phyloP scores from a whole-genome alignment of 2,888 invertebrate genomes.

The Pachymerium ferrugineum region DNA sequence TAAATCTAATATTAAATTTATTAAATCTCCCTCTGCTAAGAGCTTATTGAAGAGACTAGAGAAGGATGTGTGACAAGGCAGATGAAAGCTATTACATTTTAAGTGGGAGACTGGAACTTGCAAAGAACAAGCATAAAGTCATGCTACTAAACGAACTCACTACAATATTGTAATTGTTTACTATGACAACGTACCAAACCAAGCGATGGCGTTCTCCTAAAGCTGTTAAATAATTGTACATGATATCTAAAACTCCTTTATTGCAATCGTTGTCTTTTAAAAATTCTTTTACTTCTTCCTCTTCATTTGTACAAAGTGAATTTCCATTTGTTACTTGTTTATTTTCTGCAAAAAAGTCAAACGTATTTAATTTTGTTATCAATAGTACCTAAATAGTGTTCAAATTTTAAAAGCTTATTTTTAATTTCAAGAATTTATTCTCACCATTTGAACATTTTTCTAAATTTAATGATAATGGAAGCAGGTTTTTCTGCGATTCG shows the following conservation, averaged over 20 bases:
- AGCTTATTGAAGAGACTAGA: too few species aligned
- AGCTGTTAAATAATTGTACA: conserved; percentile 34
- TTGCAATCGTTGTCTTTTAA: conserved; percentile 42
- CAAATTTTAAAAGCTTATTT: too few species aligned
- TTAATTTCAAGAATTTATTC: too few species aligned
- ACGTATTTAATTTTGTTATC: neutral
- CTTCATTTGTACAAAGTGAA: conserved; percentile 33
- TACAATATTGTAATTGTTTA: neutral
- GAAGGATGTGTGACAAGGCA: too few species aligned
- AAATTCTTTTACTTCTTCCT: conserved; percentile 43
- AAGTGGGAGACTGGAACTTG: too few species aligned
- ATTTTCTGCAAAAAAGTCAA: neutral
- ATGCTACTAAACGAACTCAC: neutral
- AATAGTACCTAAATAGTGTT: neutral
- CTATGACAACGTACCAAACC: conserved; percentile 5
- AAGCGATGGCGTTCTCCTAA: conserved; percentile 28
- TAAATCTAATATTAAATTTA: too few species aligned
- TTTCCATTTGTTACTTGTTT: neutral
- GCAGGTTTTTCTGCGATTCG: neutral
- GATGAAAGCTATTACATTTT: too few species aligned
- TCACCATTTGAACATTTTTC: neutral
- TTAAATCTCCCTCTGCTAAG: too few species aligned
- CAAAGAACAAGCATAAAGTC: conserved; percentile 34
- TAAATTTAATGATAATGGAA: neutral
- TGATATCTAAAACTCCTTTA: conserved; percentile 37